Percentiles rank a stretch among this genome's conserved stretches.
Conservation (phyloP, 2,113 vertebrate species). For the Thryonomys swinderianus region DNA sequence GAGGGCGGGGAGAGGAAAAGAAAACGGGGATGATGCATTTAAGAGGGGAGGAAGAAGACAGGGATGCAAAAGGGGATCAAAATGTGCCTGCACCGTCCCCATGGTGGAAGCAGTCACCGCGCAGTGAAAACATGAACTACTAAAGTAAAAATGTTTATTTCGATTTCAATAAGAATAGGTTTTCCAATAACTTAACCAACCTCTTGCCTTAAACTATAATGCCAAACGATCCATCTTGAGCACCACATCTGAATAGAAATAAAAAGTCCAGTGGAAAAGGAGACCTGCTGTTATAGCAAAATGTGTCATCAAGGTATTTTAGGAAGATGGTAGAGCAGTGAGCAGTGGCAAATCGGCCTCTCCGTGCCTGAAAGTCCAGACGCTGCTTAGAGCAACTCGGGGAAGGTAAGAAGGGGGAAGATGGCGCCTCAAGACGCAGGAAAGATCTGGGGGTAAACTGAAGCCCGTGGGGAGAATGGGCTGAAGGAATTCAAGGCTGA, state of each 20-base stretch:
- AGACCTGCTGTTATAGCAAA: conserved; percentile 23
- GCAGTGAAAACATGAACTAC: background rate
- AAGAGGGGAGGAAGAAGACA: background rate
- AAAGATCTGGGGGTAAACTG: background rate
- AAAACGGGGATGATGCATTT: background rate
- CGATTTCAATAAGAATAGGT: background rate
- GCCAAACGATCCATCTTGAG: conserved; percentile 15
- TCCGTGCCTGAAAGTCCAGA: background rate
- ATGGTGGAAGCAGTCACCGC: background rate
- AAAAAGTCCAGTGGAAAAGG: conserved; percentile 16
- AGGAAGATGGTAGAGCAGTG: background rate
- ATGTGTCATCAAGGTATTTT: background rate
- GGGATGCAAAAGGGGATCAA: background rate
- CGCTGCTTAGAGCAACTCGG: background rate
- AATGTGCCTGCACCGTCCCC: background rate
- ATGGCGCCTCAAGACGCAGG: background rate
- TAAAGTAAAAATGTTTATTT: conserved; percentile 8
- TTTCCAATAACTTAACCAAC: background rate
- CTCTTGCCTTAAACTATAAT: background rate
- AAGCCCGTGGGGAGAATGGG: background rate
- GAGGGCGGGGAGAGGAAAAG: background rate
- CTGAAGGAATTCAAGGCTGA: background rate
- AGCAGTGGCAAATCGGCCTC: background rate
- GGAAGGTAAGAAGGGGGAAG: background rate
- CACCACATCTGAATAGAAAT: conserved; percentile 25